Percentiles rank a stretch among this genome's conserved stretches.
Conservation (phyloP, 2,797 vertebrate species). For the Mionectes olivaceus region DNA sequence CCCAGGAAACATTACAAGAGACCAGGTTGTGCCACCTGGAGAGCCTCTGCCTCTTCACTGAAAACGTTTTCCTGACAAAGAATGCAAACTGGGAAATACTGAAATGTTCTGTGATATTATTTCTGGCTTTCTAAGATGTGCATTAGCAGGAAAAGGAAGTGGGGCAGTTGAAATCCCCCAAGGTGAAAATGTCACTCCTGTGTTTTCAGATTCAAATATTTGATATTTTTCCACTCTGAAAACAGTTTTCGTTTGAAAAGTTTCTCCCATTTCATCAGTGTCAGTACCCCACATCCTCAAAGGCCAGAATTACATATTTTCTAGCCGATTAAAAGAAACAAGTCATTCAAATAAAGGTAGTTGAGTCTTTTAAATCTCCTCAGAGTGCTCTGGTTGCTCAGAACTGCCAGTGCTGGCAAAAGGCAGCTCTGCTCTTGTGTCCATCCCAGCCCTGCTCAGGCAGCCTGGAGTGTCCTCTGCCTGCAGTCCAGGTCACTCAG, state of each 20-base stretch:
- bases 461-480: not conserved
- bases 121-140: not conserved
- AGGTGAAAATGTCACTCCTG: not conserved
- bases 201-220: not conserved
- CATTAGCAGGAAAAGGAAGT: not conserved
- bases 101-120: not conserved
- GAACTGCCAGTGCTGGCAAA: not conserved
- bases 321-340: not conserved
- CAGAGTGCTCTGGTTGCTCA: not conserved
- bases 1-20: not conserved
- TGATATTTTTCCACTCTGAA: not conserved
- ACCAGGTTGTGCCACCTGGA: not conserved
- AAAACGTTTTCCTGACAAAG: not conserved
- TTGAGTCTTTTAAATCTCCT: not conserved
- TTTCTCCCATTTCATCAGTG: not conserved
- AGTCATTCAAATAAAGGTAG: not conserved
- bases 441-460: not conserved
- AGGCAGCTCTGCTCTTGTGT: not conserved
- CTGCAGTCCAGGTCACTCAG: not conserved
- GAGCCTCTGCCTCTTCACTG: not conserved
- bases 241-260: not conserved
- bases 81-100: not conserved
- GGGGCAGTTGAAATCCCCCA: rapidly evolving
- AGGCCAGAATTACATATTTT: not conserved
- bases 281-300: not conserved